These are phyloP conservation scores for Eupithecia inturbata DNA, from an alignment of 2,888 invertebrate species.

Conservation along the genomic window DNA sequence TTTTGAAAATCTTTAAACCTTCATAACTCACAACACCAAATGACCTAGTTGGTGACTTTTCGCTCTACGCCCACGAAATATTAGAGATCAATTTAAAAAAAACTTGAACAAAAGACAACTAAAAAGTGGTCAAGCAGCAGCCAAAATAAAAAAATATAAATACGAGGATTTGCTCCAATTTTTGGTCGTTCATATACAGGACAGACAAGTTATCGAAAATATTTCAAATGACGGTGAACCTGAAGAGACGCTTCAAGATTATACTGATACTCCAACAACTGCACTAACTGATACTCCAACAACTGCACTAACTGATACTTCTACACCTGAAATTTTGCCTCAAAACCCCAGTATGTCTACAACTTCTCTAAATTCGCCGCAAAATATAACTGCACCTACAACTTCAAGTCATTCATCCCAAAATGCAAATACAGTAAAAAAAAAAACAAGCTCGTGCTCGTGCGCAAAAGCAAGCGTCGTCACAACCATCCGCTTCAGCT, in stretches of 20 bases:
- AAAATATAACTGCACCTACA: slow-evolving; percentile 10
- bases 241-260: slow-evolving; percentile 20
- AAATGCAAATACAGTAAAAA: slow-evolving; percentile 9
- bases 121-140: slow-evolving; percentile 20
- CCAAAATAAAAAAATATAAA: slow-evolving; percentile 21
- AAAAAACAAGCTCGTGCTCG: slow-evolving; percentile 8
- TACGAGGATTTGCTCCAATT: slow-evolving; percentile 23
- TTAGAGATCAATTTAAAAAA: slow-evolving; percentile 16
- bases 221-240: slow-evolving; percentile 20
- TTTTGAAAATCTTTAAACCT: too few relatives aligned
- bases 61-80: neutral
- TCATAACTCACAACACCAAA: too few relatives aligned
- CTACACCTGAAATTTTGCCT: slow-evolving; percentile 12
- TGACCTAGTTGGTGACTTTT: too few relatives aligned
- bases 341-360: slow-evolving; percentile 12
- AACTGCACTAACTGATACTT: slow-evolving; percentile 14
- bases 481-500: slow-evolving; percentile 12
- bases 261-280: slow-evolving; percentile 21
- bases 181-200: slow-evolving; percentile 20
- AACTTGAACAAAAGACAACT: slow-evolving; percentile 17
- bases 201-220: slow-evolving; percentile 21
- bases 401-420: slow-evolving; percentile 10
- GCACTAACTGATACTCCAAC: slow-evolving; percentile 16
- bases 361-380: slow-evolving; percentile 9
- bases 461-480: slow-evolving; percentile 10